phyloP scores from a whole-genome alignment of 2,113 vertebrate species.

The Channa maculata region DNA sequence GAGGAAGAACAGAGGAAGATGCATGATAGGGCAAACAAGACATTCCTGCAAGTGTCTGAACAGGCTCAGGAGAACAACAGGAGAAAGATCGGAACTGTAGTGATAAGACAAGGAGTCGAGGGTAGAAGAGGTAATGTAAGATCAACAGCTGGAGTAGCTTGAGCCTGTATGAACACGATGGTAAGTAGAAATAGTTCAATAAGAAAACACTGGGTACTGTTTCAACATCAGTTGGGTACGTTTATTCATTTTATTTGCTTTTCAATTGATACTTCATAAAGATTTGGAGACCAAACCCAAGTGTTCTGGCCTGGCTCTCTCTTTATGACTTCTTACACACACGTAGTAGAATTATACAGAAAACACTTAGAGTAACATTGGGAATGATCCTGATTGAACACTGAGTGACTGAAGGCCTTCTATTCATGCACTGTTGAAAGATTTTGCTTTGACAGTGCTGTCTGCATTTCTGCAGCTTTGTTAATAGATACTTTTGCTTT shows the following conservation, averaged over 20 bases:
- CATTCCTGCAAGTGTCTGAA: conserved; percentile 59
- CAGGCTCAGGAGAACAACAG: conserved; percentile 21
- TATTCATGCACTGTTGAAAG: too few relatives aligned
- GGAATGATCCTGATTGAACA: too few relatives aligned
- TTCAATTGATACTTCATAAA: too few relatives aligned
- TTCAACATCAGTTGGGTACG: neutral
- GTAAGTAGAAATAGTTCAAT: neutral
- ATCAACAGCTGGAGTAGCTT: neutral
- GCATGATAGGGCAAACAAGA: conserved; percentile 28
- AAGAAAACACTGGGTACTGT: neutral
- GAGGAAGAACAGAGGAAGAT: neutral
- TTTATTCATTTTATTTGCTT: neutral
- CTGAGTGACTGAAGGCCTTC: too few relatives aligned
- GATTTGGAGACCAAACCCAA: too few relatives aligned
- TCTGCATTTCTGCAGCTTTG: too few relatives aligned
- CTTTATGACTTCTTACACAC: too few relatives aligned
- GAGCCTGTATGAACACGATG: conserved; percentile 26
- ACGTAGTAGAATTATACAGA: too few relatives aligned
- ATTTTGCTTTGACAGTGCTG: too few relatives aligned
- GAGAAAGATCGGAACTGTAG: neutral
- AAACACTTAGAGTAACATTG: too few relatives aligned
- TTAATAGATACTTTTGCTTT: too few relatives aligned
- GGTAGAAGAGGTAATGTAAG: neutral
- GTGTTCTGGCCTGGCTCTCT: too few relatives aligned
- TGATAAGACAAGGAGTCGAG: neutral